phyloP scores from a whole-genome alignment of 2,797 vertebrate genomes.

The Thalassophryne amazonica region DNA sequence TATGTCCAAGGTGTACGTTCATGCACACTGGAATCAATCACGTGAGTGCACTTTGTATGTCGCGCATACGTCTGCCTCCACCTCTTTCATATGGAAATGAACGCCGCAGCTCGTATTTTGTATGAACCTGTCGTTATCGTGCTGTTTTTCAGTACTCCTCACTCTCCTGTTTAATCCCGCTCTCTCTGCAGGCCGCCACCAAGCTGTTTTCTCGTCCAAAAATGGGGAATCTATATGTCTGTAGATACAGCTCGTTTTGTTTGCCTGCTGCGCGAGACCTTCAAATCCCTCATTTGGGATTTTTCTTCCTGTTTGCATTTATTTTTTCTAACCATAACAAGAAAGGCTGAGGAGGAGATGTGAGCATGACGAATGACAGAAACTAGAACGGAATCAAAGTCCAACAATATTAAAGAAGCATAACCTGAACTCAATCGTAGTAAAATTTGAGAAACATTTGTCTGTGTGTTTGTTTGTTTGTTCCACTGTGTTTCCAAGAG shows the following conservation, averaged over 20 bases:
- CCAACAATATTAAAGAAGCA: no score
- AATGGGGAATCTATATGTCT: constrained; percentile 65
- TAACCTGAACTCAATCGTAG: no score
- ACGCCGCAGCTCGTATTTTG: constrained; percentile 41
- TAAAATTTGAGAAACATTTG: no score
- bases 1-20: constrained; percentile 14
- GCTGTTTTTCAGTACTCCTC: constrained; percentile 23
- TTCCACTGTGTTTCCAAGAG: no score
- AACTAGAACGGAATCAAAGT: no score
- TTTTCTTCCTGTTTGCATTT: constrained; percentile 3
- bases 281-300: constrained; percentile 28
- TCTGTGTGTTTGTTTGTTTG: no score
- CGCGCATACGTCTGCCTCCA: constrained; percentile 7
- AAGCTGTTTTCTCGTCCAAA: constrained; percentile 43
- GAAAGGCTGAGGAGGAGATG: no score
- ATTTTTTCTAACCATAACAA: no score
- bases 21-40: neutral
- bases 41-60: neutral
- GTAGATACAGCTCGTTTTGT: constrained; percentile 46
- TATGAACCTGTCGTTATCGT: constrained; percentile 49
- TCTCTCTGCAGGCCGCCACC: constrained; percentile 15
- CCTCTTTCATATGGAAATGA: constrained; percentile 70
- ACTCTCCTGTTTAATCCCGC: constrained; percentile 47
- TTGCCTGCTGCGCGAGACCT: constrained; percentile 18
- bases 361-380: no score